phyloP scores from a whole-genome alignment of 2,888 invertebrate species.

The Pinctada fucata region DNA sequence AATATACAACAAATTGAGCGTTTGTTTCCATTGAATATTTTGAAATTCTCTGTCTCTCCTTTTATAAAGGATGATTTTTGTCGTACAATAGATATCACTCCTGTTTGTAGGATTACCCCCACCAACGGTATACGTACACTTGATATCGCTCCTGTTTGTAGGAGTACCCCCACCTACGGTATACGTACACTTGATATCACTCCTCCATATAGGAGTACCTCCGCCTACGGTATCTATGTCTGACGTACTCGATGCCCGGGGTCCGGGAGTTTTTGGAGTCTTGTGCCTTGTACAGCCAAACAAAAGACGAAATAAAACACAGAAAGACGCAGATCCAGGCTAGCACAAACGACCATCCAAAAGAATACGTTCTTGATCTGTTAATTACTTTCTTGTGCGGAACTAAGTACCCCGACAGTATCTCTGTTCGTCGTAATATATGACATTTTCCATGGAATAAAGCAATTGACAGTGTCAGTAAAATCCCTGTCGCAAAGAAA shows the following conservation, averaged over 20 bases:
- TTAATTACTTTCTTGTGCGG: constrained; percentile 62
- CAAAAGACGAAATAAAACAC: constrained; percentile 63
- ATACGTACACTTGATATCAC: too few species aligned
- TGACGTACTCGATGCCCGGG: constrained; percentile 32
- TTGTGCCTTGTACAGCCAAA: constrained; percentile 67
- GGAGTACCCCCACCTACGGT: too few species aligned
- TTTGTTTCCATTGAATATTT: too few species aligned
- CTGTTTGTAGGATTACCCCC: too few species aligned
- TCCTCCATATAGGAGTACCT: constrained; percentile 17
- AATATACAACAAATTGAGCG: too few species aligned
- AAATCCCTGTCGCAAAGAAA: constrained; percentile 51
- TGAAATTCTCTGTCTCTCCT: too few species aligned
- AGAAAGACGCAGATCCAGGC: constrained; percentile 72
- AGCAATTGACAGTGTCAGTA: constrained; percentile 63
- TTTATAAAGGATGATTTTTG: too few species aligned
- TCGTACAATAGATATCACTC: too few species aligned
- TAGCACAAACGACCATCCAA: constrained; percentile 71
- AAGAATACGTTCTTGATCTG: constrained; percentile 54
- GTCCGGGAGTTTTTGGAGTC: constrained; percentile 33
- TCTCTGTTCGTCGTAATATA: constrained; percentile 58
- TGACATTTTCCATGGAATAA: constrained; percentile 70
- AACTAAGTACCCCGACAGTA: constrained; percentile 55
- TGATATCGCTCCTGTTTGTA: too few species aligned
- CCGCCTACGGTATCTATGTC: constrained; percentile 24
- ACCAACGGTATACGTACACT: too few species aligned